Percentiles rank a stretch among this genome's conserved stretches.
These are phyloP conservation scores for Parazoanthus swiftii DNA, from an alignment of 92 coral and sea anemone genomes.

Conservation along the genomic window DNA sequence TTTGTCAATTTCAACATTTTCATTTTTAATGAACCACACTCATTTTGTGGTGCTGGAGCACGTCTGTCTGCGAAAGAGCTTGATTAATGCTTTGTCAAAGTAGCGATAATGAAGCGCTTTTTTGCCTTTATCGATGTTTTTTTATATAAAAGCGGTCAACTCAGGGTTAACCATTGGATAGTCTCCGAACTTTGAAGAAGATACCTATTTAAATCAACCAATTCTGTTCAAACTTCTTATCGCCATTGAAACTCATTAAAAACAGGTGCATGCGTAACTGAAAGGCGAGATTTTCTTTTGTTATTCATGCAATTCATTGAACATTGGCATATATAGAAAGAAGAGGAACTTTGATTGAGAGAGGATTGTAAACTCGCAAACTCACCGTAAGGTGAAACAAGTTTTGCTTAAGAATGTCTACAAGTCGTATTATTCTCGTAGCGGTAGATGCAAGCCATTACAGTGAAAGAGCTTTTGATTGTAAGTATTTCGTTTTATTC, in stretches of 20 bases:
- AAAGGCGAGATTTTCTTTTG: neutral
- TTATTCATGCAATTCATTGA: neutral
- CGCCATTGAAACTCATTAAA: neutral
- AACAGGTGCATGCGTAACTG: neutral
- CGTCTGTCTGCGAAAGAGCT: neutral
- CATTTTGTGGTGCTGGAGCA: neutral
- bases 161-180: neutral
- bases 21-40: neutral
- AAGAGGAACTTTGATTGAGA: neutral
- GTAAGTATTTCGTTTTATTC: neutral
- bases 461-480: conserved; percentile 36
- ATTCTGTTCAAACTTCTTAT: neutral
- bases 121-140: neutral
- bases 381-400: neutral
- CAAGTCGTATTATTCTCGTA: conserved; percentile 30
- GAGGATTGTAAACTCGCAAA: neutral
- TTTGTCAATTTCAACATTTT: neutral
- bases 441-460: conserved; percentile 21
- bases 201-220: neutral
- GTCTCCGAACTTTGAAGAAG: neutral
- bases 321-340: neutral
- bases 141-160: neutral
- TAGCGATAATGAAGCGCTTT: neutral
- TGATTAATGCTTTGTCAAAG: conserved; percentile 15
- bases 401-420: conserved; percentile 4